Percentiles rank a stretch among this genome's conserved stretches.
Evolutionary conservation across 2,113 vertebrate genomes (phyloP).

Genomic region (Egretta garzetta): DNA sequence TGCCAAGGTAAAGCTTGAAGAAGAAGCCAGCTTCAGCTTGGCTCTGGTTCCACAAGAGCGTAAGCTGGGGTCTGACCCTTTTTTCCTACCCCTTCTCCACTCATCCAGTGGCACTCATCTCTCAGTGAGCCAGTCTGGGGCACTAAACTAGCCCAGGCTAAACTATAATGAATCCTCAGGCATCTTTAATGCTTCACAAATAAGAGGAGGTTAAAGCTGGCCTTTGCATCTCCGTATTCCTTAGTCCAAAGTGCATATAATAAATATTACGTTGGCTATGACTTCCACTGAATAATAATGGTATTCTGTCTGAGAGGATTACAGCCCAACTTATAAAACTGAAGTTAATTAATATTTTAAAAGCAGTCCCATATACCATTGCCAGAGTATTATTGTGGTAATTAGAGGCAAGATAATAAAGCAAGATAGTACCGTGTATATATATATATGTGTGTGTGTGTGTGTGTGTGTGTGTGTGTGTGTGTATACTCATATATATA

Average conservation of each 20-base stretch:
- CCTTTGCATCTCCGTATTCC: not conserved
- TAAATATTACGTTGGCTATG: not conserved
- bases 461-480: too few relatives aligned
- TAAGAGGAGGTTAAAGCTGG: not conserved
- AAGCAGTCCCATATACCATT: conserved; percentile 19
- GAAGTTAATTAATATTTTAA: conserved; percentile 57
- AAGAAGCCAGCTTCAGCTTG: not conserved
- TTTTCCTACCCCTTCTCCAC: not conserved
- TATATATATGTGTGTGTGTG: not conserved
- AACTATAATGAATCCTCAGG: not conserved
- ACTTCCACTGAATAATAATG: conserved; percentile 14
- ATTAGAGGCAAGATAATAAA: conserved; percentile 60
- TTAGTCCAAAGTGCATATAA: conserved; percentile 4
- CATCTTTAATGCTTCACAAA: not conserved
- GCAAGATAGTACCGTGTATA: not conserved
- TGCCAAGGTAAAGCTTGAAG: not conserved
- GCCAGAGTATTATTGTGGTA: conserved; percentile 45
- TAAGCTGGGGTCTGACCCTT: not conserved
- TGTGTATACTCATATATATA: not conserved
- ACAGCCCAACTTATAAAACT: conserved; percentile 42
- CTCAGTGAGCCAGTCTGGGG: not conserved
- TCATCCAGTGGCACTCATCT: not conserved
- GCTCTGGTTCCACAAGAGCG: rapidly evolving
- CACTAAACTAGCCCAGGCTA: not conserved
- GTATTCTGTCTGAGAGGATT: conserved; percentile 19